Evolutionary conservation across 2,113 vertebrate species (phyloP).

Genomic region (Chaetura pelagica): DNA sequence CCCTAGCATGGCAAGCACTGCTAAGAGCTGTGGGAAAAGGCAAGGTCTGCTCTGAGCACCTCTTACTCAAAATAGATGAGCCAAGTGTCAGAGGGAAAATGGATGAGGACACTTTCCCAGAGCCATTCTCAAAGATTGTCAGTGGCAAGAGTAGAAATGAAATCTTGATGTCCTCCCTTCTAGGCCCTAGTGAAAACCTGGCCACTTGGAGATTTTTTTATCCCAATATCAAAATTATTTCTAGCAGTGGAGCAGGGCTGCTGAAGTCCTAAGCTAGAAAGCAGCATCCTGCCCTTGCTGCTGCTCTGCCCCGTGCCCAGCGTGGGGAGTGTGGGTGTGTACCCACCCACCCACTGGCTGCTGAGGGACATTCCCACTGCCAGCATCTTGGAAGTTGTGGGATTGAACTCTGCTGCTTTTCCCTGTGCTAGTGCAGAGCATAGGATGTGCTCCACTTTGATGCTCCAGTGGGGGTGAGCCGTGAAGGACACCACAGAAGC

Average conservation of each 20-base stretch:
- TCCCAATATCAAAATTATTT: not conserved
- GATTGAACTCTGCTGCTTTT: not conserved
- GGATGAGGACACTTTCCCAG: not conserved
- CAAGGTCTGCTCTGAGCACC: not conserved
- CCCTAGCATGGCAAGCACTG: not conserved
- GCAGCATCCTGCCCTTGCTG: not conserved
- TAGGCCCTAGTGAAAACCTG: not conserved
- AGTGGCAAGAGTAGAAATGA: not conserved
- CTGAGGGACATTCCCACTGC: not conserved
- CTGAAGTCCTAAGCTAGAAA: not conserved
- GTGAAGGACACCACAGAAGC: not conserved
- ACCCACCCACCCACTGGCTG: rapidly evolving
- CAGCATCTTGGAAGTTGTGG: rapidly evolving
- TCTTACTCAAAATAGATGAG: not conserved
- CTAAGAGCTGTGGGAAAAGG: not conserved
- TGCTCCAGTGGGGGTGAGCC: rapidly evolving
- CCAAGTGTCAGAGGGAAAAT: not conserved
- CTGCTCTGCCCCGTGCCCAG: rapidly evolving
- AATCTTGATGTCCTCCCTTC: not conserved
- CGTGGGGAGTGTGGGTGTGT: rapidly evolving
- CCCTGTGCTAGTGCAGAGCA: not conserved
- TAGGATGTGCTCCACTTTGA: not conserved
- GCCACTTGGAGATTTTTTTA: rapidly evolving
- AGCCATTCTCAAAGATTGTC: not conserved
- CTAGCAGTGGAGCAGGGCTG: not conserved